phyloP scores from a whole-genome alignment of 2,888 invertebrate genomes.

The Allacma fusca region DNA sequence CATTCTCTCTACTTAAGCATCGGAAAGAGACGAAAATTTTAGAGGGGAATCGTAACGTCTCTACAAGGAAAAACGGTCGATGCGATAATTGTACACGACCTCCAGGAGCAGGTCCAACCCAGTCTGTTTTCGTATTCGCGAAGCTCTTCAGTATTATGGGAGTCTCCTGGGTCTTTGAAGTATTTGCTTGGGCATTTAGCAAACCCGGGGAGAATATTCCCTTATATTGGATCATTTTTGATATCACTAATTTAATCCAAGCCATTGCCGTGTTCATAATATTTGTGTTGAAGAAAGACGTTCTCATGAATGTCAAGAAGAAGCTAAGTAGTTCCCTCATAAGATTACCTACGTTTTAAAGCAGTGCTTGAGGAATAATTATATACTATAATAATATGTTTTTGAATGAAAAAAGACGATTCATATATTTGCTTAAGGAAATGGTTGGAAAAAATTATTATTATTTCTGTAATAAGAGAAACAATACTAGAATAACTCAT shows the following conservation, averaged over 20 bases:
- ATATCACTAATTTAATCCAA: conserved; percentile 32
- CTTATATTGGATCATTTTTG: conserved; percentile 30
- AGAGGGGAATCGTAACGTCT: neutral
- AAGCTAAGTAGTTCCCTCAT: too few species aligned
- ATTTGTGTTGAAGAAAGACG: conserved; percentile 30
- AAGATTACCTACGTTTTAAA: too few species aligned
- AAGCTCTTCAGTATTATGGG: conserved; percentile 34
- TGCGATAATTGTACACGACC: neutral
- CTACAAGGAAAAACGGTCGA: neutral
- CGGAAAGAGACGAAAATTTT: conserved; percentile 18
- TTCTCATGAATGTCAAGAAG: neutral
- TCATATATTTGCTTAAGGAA: too few species aligned
- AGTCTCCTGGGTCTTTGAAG: conserved; percentile 30
- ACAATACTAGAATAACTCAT: too few species aligned
- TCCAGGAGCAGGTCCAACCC: neutral
- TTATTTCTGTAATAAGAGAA: too few species aligned
- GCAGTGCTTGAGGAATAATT: too few species aligned
- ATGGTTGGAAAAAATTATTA: too few species aligned
- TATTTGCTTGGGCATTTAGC: conserved; percentile 23
- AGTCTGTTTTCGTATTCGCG: conserved; percentile 16
- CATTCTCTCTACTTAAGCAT: conserved; percentile 9
- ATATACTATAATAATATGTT: too few species aligned
- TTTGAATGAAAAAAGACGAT: too few species aligned
- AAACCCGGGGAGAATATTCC: conserved; percentile 25
- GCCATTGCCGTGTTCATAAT: conserved; percentile 32